Base-by-base conservation (phyloP, 2,113 vertebrate genomes). In the Thymallus thymallus region DNA sequence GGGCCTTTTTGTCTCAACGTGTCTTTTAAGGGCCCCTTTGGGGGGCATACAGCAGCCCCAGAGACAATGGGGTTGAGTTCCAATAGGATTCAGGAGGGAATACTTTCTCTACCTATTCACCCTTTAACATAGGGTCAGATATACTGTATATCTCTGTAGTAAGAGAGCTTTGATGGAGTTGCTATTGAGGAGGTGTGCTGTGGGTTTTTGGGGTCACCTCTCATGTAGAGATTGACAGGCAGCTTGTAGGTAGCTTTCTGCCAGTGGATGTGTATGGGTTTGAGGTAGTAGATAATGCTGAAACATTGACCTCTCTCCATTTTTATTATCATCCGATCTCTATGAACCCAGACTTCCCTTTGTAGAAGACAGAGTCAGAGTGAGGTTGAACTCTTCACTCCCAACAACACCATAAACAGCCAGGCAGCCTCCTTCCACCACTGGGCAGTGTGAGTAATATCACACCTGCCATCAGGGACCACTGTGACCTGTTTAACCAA, bases 11-110 rank as follows among this genome's bases (percentile, higher is more conserved):
- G 86, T 87, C 78, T 89, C 85, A 87, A 87, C 76, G 74, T 86
- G 82, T 83, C 86, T 90, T 90, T 41, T 41, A 10, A 92, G n/a
- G 56, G 81, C 62, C 82, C 88, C 74, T 86, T 58, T 64, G 55
- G 18, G 85, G 72, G 35, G 35, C 35, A 41, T 41, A 41, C 9
- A 9, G 35, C 9, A 41, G 35, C 9, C 35, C 35, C 35, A 41
- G 9, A 41, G 35, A 77, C 86, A 91, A 76, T 64, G 78, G 51
- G 78, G n/a, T 80, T 72, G 35, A 41, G 35, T 41, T 41, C 87
- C 88, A 88, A 93, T 88, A 81, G 77, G 86, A 87, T 91, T 85
- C 80, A 84, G 72, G 74, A 77, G 84, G 81, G 80, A 69, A 75
- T 71, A 84, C 76, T 87, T 87, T 85, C 87, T 86, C 77, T 85